Base-by-base conservation (phyloP, 2,113 vertebrate genomes). In the Calcarius ornatus region DNA sequence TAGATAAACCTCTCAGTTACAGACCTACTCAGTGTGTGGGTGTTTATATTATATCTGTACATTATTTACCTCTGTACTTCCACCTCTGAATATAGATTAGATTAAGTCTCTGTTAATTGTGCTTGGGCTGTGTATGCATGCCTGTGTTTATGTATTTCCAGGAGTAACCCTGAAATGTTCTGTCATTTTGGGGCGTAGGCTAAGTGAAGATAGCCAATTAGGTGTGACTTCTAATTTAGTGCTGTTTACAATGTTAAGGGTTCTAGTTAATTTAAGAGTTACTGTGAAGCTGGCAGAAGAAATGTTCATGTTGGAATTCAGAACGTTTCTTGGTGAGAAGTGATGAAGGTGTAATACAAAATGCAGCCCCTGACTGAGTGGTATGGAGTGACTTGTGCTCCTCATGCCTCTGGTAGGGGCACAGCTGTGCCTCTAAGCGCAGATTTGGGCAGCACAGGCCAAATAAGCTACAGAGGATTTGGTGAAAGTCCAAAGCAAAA, bases 1-100 rank as follows among this genome's bases (percentile, higher is more conserved):
- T 83, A 81, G 86, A 90, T 90, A 93, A 97, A 84, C 47, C 53
- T 92, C 81, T 96, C 83, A 51, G 92, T 89, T 94, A 91, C 72
- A 84, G 65, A 95, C 80, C 88, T 93, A 88, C 51, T 70, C 86
- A 64, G n/a, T 81, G 73, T 81, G 70, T 75, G 88, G 65, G 69
- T 94, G 73, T 87, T 92, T 94, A 48, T 92, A 86, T 84, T 91
- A 27, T 87, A 72, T 86, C 24, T 94, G 65, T 86, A 79, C 40
- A 71, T 90, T 94, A 84, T 96, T 90, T 95, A 64, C 95, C 64
- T 78, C 60, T 92, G 37, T 81, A 37, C 73, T 75, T 95, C 56
- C 7, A 1, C 64, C 78, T 78, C 64, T 86, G 82, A 90, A 90
- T 86, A 35, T 83, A 95, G 88, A 93, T 88, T 75, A 76, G 69